A percentile compares a stretch with the other conserved stretches of the same genome.
Conservation (phyloP, 2,888 invertebrate genomes). For the Sicus ferrugineus region DNA sequence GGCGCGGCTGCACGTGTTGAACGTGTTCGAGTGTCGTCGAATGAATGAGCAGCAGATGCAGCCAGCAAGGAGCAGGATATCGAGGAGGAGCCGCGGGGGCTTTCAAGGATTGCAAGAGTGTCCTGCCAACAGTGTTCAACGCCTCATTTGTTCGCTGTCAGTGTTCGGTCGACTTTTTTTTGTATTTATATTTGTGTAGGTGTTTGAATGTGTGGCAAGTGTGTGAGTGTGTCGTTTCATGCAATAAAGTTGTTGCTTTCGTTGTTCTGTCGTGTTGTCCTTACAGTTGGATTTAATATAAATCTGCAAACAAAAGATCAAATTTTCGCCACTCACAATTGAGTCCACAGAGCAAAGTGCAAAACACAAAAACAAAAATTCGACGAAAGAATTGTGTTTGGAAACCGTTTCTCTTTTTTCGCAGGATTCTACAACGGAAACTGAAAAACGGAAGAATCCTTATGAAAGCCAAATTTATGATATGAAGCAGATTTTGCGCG, state of each 20-base stretch:
- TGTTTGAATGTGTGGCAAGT: not conserved
- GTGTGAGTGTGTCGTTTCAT: not conserved
- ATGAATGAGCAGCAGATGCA: no score
- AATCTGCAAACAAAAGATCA: no score
- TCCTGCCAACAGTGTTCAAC: conserved; percentile 4
- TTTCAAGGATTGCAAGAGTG: no score
- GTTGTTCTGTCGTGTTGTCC: no score
- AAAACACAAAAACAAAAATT: no score
- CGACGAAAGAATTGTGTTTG: no score
- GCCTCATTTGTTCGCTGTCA: conserved; percentile 30
- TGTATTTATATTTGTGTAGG: not conserved
- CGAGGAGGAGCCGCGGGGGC: not conserved
- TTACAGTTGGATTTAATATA: no score
- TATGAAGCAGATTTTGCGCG: not conserved
- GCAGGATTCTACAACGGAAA: no score
- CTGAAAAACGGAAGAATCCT: not conserved
- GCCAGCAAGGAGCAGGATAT: not conserved
- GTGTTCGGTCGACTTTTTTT: not conserved
- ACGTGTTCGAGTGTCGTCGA: not conserved
- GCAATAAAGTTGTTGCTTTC: not conserved
- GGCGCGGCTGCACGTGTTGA: not conserved
- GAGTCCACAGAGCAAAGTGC: no score
- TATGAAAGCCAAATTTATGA: not conserved
- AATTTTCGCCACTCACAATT: no score
- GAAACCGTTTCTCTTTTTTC: no score